Percentiles rank a stretch among this genome's conserved stretches.
These are phyloP conservation scores for Geophilus truncorum DNA, from an alignment of 2,888 invertebrate genomes.

Conservation along the genomic window DNA sequence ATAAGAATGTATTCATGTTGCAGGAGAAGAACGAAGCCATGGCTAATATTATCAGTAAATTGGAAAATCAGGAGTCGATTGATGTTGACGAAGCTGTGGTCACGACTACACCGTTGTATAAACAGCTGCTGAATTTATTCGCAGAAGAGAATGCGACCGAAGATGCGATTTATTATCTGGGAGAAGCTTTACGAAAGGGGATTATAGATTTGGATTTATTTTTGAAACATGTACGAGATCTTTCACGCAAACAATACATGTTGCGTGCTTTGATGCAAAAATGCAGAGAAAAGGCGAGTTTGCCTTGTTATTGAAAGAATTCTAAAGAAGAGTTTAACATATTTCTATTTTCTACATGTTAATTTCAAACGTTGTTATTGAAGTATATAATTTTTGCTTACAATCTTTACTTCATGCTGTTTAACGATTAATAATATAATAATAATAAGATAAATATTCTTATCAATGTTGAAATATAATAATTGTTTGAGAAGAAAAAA, in stretches of 20 bases:
- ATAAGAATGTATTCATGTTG: constrained; percentile 73
- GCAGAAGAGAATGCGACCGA: constrained; percentile 97
- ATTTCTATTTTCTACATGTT: not conserved
- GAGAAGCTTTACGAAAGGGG: constrained; percentile 84
- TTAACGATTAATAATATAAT: too few relatives aligned
- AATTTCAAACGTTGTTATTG: not conserved
- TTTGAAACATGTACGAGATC: constrained; percentile 88
- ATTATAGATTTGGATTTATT: constrained; percentile 95
- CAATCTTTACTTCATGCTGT: not conserved
- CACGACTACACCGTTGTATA: constrained; percentile 90
- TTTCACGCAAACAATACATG: constrained; percentile 94
- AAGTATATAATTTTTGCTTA: not conserved
- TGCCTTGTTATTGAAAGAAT: constrained; percentile 44
- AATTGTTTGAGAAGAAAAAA: not conserved
- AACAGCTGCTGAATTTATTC: constrained; percentile 90
- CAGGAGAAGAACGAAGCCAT: constrained; percentile 84
- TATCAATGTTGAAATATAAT: not conserved
- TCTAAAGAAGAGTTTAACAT: not conserved
- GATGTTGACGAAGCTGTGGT: constrained; percentile 96
- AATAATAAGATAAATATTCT: not conserved
- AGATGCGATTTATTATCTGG: constrained; percentile 97
- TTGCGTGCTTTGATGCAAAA: constrained; percentile 92
- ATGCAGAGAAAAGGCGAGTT: constrained; percentile 87
- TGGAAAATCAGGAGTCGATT: constrained; percentile 68
- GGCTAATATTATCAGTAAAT: constrained; percentile 68